Evolutionary conservation across 2,797 vertebrate species (phyloP).

Genomic region (Botia almorhae): DNA sequence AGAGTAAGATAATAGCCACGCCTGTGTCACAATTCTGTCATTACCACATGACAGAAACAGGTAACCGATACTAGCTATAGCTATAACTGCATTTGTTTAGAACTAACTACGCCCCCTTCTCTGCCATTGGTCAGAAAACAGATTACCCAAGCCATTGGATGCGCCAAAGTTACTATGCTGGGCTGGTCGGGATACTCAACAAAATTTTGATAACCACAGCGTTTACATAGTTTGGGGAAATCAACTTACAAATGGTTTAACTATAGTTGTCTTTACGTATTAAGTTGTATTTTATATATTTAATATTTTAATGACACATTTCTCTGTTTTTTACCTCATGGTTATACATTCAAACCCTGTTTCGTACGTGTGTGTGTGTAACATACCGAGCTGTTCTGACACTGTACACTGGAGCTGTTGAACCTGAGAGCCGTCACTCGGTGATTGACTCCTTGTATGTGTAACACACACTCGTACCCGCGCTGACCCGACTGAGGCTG

Average conservation of each 20-base stretch:
- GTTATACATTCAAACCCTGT: not conserved
- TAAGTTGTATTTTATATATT: not conserved
- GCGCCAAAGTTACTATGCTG: not conserved
- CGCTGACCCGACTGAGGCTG: conserved; percentile 98
- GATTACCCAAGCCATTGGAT: not conserved
- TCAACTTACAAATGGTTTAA: too few relatives aligned
- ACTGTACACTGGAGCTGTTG: conserved; percentile 99
- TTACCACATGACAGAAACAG: not conserved
- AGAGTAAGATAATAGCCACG: not conserved
- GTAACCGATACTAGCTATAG: not conserved
- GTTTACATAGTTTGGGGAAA: too few relatives aligned
- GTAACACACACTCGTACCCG: conserved; percentile 94
- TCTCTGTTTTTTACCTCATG: not conserved
- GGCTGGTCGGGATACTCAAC: not conserved
- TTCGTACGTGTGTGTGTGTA: conserved; percentile 3
- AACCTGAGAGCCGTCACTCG: conserved; percentile 95
- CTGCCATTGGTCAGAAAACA: not conserved
- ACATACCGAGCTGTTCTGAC: conserved; percentile 97
- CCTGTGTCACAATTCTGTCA: not conserved
- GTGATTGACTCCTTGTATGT: conserved; percentile 90
- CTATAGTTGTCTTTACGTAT: too few relatives aligned
- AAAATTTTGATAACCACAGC: too few relatives aligned
- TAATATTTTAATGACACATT: too few relatives aligned
- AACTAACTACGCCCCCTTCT: not conserved
- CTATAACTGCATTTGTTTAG: too few relatives aligned